Evolutionary conservation across 2,797 vertebrate species (phyloP), one percentile per base, ranked within the genome.

Genomic region (Nasua narica): DNA sequence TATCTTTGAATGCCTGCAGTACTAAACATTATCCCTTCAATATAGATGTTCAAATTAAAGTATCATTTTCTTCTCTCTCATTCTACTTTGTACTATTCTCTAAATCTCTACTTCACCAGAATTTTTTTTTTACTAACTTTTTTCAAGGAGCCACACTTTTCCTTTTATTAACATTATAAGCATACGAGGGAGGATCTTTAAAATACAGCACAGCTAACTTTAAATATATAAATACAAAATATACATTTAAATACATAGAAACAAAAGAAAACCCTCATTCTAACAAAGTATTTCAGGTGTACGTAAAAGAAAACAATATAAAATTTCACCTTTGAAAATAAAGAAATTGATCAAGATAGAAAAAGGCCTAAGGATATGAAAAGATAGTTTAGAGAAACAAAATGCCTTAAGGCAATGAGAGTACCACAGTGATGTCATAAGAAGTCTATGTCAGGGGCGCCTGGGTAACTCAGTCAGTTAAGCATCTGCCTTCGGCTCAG

Each of bases 11-110:
- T 58, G 87, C 19, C 19, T 70, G 16, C 2, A 95, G 9, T 65
- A 95, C 58, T 21, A 92, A 92, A 70, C 14, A 56, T 29, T 74
- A 85, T 62, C 29, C 10, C 29, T 79, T 84, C 56, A 50, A 58
- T 88, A 79, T 0, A 76, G 15, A 78, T 60, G 43, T 27, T 43
- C 48, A 65, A 88, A 46, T 43, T 72, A 56, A 90, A 76, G 70
- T 85, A 37, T 58, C 87, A 18, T 25, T 78, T 97, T 87, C 88
- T 90, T 92, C 76, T 54, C 37, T 81, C 67, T 77, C 46, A 48
- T 72, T 92, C 50, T 90, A 7, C 46, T 82, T 37, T 82, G 84
- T 54, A n/a, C 12, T 76, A 2, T n/a, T 92, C 16, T 85, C 52
- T 60, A 95, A 70, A 69, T 10, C 2, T 62, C 52, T 43, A 52